These are phyloP conservation scores for Ctenodactylus gundi DNA, from an alignment of 2,113 vertebrate species.

Conservation along the genomic window DNA sequence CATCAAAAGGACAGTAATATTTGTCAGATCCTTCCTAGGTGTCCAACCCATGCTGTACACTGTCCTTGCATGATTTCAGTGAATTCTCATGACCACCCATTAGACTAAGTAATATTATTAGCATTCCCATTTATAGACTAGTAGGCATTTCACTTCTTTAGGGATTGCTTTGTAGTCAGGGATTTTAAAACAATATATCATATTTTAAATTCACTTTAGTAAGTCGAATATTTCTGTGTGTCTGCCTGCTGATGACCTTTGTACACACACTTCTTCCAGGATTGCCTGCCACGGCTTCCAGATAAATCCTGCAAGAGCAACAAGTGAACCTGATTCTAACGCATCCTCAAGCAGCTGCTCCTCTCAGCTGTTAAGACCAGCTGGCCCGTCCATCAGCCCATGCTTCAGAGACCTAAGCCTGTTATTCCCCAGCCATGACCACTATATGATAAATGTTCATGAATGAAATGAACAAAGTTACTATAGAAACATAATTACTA, in stretches of 20 bases:
- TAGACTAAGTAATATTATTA: neutral
- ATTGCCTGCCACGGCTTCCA: neutral
- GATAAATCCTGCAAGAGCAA: neutral
- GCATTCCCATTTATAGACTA: neutral
- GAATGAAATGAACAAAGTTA: slow-evolving; percentile 58
- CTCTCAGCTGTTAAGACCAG: slow-evolving; percentile 29
- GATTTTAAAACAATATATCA: slow-evolving; percentile 3
- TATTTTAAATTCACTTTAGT: slow-evolving; percentile 22
- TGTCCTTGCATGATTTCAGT: neutral
- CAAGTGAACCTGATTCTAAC: neutral
- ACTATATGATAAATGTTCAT: slow-evolving; percentile 22
- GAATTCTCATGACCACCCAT: neutral
- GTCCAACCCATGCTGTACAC: neutral
- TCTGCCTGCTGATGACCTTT: neutral
- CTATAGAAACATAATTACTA: slow-evolving; percentile 70
- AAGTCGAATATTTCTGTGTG: neutral
- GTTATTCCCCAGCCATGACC: neutral
- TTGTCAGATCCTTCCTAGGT: neutral
- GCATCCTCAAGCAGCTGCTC: neutral
- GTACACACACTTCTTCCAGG: neutral
- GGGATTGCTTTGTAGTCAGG: neutral
- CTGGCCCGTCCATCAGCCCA: slow-evolving; percentile 23
- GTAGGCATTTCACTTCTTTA: neutral
- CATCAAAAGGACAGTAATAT: neutral
- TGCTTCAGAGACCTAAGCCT: slow-evolving; percentile 50